phyloP scores from a whole-genome alignment of 2,888 invertebrate genomes.

The Drosophila barbarae region DNA sequence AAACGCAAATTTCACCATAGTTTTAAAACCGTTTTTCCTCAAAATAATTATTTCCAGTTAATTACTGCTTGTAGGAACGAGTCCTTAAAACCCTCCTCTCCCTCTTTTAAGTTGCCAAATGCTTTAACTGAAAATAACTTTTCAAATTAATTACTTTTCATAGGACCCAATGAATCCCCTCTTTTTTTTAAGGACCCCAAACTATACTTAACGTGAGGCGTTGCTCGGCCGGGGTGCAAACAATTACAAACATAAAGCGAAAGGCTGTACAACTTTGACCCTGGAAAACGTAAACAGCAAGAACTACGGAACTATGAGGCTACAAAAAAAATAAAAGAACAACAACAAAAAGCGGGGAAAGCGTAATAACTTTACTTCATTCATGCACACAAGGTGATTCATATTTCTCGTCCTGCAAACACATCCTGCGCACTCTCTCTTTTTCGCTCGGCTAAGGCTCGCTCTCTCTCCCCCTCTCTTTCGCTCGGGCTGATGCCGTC shows the following conservation, averaged over 20 bases:
- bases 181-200: neutral
- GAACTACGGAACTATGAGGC: conserved; percentile 31
- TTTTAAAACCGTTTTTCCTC: neutral
- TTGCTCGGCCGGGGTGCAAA: conserved; percentile 55
- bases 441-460: conserved; percentile 45
- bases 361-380: conserved; percentile 51
- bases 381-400: conserved; percentile 46
- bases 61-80: neutral
- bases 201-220: conserved; percentile 44
- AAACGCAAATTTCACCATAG: neutral
- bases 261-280: conserved; percentile 67
- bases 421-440: conserved; percentile 50
- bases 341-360: conserved; percentile 38
- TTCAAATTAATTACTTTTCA: conserved; percentile 14
- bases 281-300: conserved; percentile 45
- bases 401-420: conserved; percentile 15
- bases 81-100: neutral
- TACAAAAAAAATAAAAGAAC: conserved; percentile 12
- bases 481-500: neutral
- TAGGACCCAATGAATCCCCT: conserved; percentile 10
- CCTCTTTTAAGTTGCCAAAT: neutral
- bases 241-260: conserved; percentile 67
- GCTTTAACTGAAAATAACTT: neutral
- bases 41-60: conserved; percentile 4
- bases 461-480: conserved; percentile 1